phyloP scores from a whole-genome alignment of 2,888 invertebrate species.

The Brachypalpus laphriformis region DNA sequence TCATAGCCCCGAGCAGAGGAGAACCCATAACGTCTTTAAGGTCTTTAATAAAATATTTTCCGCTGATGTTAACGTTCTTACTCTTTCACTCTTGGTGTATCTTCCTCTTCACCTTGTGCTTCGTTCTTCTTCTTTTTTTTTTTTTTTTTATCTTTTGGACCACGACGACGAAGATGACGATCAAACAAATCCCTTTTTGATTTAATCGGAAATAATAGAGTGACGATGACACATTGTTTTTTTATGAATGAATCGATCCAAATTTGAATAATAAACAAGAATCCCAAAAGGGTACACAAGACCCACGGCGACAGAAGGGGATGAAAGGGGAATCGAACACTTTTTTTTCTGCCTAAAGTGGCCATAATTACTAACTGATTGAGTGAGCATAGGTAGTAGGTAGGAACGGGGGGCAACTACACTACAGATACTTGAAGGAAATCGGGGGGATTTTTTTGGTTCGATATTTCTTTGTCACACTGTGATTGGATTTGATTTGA shows the following conservation, averaged over 20 bases:
- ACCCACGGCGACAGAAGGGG: not conserved
- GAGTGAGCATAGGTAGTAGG: slow-evolving; percentile 39
- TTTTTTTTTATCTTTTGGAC: too few species aligned
- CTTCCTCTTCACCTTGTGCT: not conserved
- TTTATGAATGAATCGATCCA: slow-evolving; percentile 70
- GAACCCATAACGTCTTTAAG: slow-evolving; percentile 68
- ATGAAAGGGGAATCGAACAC: slow-evolving; percentile 22
- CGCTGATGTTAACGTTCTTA: slow-evolving; percentile 40
- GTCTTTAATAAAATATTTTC: slow-evolving; percentile 65
- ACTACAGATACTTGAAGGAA: slow-evolving; percentile 51
- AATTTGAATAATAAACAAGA: slow-evolving; percentile 71
- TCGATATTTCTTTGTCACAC: slow-evolving; percentile 49
- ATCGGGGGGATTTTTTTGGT: slow-evolving; percentile 21
- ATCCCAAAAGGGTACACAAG: slow-evolving; percentile 17
- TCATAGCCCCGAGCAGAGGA: slow-evolving; percentile 51
- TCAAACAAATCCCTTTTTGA: slow-evolving; percentile 71
- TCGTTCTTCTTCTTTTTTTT: too few species aligned
- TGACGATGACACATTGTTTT: slow-evolving; percentile 72
- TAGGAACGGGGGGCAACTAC: not conserved
- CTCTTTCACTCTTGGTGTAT: not conserved
- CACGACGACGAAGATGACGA: too few species aligned
- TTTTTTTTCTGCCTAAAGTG: slow-evolving; percentile 43
- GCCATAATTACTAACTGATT: slow-evolving; percentile 72
- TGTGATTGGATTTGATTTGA: slow-evolving; percentile 61
- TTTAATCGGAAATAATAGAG: slow-evolving; percentile 72